A percentile compares a stretch with the other conserved stretches of the same genome.
phyloP scores from a whole-genome alignment of 2,797 vertebrate genomes.

The Psittacula derbiana region DNA sequence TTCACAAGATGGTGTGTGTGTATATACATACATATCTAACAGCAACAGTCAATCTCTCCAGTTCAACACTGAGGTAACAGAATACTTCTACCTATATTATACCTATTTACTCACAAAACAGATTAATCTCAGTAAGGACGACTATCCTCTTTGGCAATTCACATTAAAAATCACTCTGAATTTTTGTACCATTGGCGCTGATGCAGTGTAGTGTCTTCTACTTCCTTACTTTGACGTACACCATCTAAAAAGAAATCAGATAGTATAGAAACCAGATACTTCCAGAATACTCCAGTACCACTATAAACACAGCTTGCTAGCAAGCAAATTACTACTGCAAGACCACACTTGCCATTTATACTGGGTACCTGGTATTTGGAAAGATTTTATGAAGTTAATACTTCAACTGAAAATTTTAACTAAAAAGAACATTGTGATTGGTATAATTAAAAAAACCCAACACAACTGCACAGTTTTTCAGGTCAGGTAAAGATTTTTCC shows the following conservation, averaged over 20 bases:
- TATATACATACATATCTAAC: not conserved
- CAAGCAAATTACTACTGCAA: not conserved
- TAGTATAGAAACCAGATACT: not conserved
- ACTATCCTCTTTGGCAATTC: not conserved
- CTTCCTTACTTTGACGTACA: not conserved
- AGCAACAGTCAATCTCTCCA: not conserved
- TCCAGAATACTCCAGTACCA: not conserved
- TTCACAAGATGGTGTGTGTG: not conserved
- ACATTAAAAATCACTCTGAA: not conserved
- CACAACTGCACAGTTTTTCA: not conserved
- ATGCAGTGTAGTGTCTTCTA: not conserved
- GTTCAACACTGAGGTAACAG: not conserved
- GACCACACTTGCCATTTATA: not conserved
- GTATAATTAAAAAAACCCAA: fast-evolving
- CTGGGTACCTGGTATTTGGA: not conserved
- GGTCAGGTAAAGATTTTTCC: not conserved
- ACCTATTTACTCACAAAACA: not conserved
- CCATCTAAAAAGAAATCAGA: not conserved
- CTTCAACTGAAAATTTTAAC: not conserved
- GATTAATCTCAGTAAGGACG: not conserved
- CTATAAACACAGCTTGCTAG: not conserved
- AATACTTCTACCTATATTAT: not conserved
- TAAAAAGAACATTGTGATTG: not conserved
- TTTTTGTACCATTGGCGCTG: slow-evolving; percentile 12
- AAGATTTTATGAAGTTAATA: not conserved